Base-by-base conservation (phyloP, 2,888 invertebrate species). In the Aleiodes testaceus region DNA sequence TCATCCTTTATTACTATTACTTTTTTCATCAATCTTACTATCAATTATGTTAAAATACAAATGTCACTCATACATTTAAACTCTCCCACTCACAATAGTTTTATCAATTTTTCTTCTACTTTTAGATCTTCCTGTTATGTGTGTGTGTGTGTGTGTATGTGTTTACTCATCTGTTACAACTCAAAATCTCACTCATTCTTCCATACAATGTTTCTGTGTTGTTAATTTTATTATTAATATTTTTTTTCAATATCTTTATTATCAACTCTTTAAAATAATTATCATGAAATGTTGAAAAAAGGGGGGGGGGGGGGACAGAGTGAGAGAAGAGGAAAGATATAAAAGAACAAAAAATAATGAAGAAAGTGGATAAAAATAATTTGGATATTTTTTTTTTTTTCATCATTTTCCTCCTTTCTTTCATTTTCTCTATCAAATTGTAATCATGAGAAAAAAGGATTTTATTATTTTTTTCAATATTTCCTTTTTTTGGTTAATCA, bases 1-100 rank as follows among this genome's bases (percentile, higher is more conserved):
- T 36, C 16, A 26, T 52, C 16, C 22, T 66, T 69, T 65, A 66
- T 70, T 65, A 63, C 61, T 65, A 73, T 26, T 65, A 26, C 72
- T 74, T 71, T 73, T 65, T 44, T 26, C 65, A 86, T 87, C 87
- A 86, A 86, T 80, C 81, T 79, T 84, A 85, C 87, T 87, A 87
- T 87, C 84, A 87, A 85, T 75, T 86, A 87, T 87, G 86, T 87
- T 87, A 87, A 87, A 87, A 87, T 87, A 87, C 86, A 87, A 87
- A 87, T 86, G 72, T 83, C 87, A 87, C 82, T 85, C 86, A 87
- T 76, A 84, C 86, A 76, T 79, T 79, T 75, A 72, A 72, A 70
- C 75, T 75, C 71, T 72, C 75, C 74, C 72, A 50, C 45, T 61
- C 67, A 68, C 45, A 52, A 20, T 55, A 42, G 44, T 49, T 52